Percentiles rank a stretch among this genome's conserved stretches.
phyloP scores from a whole-genome alignment of 2,113 vertebrate species.

The Coptodon rendalli region DNA sequence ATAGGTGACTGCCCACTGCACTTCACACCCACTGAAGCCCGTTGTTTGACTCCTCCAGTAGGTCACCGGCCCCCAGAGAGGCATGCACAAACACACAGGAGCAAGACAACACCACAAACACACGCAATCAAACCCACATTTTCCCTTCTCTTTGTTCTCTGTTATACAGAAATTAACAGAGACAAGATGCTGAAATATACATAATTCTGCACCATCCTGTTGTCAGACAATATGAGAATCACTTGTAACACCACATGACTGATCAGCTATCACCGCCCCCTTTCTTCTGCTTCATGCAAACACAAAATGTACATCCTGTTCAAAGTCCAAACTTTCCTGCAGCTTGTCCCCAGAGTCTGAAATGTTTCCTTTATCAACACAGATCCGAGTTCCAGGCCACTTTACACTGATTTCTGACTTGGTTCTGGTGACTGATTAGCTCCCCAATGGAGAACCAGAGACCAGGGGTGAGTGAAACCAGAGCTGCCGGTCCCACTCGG shows the following conservation, averaged over 20 bases:
- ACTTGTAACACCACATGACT: not conserved
- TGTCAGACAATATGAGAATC: not conserved
- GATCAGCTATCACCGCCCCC: not conserved
- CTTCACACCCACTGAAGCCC: conserved; percentile 16
- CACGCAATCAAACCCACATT: not conserved
- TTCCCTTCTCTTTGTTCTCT: not conserved
- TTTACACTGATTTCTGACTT: not conserved
- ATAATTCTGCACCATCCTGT: not conserved
- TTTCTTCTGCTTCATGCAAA: not conserved
- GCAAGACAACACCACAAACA: not conserved
- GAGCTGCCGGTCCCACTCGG: not conserved
- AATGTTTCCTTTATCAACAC: conserved; percentile 6
- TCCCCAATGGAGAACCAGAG: not conserved
- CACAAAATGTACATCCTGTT: not conserved
- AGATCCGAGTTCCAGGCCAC: not conserved
- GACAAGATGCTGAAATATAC: not conserved
- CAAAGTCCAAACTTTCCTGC: not conserved
- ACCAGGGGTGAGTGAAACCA: conserved; percentile 27
- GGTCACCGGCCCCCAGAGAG: not conserved
- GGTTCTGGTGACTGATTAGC: conserved; percentile 3
- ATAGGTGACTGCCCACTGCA: not conserved
- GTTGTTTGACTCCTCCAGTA: not conserved
- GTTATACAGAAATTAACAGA: not conserved
- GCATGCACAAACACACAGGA: not conserved
- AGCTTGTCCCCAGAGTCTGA: not conserved